A percentile compares a stretch with the other conserved stretches of the same genome.
phyloP scores from a whole-genome alignment of 2,888 invertebrate species.

The Linhomoeus sp. region DNA sequence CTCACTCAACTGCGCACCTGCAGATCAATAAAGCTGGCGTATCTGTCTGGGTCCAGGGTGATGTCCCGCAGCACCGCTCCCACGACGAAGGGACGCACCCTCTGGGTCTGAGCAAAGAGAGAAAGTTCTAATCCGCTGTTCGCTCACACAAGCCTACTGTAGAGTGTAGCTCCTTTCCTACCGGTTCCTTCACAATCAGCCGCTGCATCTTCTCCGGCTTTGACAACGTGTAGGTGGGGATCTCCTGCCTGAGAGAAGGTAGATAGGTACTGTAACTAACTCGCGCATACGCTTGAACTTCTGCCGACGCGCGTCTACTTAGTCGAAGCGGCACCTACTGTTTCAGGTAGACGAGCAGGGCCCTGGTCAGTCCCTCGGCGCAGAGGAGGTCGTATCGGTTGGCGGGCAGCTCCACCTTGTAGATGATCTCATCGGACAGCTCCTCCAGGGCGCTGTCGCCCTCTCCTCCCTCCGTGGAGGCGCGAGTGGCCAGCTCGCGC shows the following conservation, averaged over 20 bases:
- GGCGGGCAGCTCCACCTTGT: conserved; percentile 89
- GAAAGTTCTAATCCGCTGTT: too few species aligned
- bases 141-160: too few species aligned
- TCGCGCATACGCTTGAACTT: too few species aligned
- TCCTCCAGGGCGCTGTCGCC: conserved; percentile 8
- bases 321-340: conserved; percentile 41
- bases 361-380: conserved; percentile 69
- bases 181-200: conserved; percentile 30
- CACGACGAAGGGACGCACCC: conserved; percentile 49
- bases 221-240: conserved; percentile 44
- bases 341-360: conserved; percentile 62
- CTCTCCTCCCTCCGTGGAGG: conserved; percentile 37
- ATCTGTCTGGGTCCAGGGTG: conserved; percentile 40
- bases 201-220: conserved; percentile 31
- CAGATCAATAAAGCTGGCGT: conserved; percentile 53
- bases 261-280: too few species aligned
- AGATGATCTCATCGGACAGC: conserved; percentile 40
- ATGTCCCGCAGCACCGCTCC: conserved; percentile 72
- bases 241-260: conserved; percentile 39
- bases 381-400: conserved; percentile 90
- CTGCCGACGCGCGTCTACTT: not conserved
- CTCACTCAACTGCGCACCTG: too few species aligned
- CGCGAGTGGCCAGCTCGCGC: conserved; percentile 58
- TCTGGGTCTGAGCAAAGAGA: conserved; percentile 33
- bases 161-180: too few species aligned